Evolutionary conservation across 2,888 invertebrate genomes (phyloP), one percentile per base, ranked within the genome.

Genomic region (Alcis repandata): DNA sequence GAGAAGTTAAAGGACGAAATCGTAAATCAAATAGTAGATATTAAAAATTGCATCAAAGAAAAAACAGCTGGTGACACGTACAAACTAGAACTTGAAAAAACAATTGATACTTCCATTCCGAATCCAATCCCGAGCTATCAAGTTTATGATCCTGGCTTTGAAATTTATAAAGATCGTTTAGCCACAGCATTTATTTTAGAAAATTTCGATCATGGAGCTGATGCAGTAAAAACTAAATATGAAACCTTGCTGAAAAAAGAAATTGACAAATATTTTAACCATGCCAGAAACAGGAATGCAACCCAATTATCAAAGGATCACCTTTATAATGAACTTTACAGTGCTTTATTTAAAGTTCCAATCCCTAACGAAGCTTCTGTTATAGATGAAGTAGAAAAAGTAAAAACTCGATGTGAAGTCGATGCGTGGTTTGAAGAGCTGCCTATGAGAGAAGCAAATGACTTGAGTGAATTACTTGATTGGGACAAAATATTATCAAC

Each of bases 321-420:
- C 71, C 78, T 88, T 19, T 84, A 81, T 59, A 85, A 85, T 67
- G 83, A 86, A 68, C 69, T 89, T 10, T 87, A 85, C 32, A 78
- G 84, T 64, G 77, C 75, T 3, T 76, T 89, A 38, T 88, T 79
- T 59, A 85, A 82, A 74, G 82, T 88, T 1, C 80, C 82, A 0
- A 74, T 83, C 57, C 89, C 90, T 19, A 76, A 77, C 69, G 79
- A 85, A 68, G 70, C 59, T 45, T 79, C 80, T 11, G 69, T 86
- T 4, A 63, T 73, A 10, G 73, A 82, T 54, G 82, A 88, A 77
- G 84, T 89, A 13, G 88, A 87, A 76, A 77, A 83, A 70, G 73
- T 88, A 33, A 90, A 89, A 79, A 86, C 83, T 4, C 82, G 83
- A 63, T 87, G 83, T 73, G 87, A 83, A 79, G 78, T 89, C 36